These are phyloP conservation scores for Heliconius hermathena DNA, from an alignment of 1,140 invertebrate species.

Conservation along the genomic window DNA sequence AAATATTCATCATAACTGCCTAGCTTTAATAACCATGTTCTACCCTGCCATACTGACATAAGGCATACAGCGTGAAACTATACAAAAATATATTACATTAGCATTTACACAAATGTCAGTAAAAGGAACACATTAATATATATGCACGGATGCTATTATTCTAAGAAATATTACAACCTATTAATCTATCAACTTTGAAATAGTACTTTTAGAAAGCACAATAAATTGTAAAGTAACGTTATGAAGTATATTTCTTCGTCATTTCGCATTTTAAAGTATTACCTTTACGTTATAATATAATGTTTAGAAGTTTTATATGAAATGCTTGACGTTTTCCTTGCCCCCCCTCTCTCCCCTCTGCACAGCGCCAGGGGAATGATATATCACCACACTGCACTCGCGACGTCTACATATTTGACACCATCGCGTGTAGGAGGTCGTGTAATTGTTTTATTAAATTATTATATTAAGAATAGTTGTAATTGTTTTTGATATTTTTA, in stretches of 20 bases:
- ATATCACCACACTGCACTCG: background rate
- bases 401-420: background rate
- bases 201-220: background rate
- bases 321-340: background rate
- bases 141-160: background rate
- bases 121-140: background rate
- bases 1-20: too few relatives aligned
- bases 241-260: background rate
- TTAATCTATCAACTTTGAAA: constrained; percentile 14
- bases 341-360: background rate
- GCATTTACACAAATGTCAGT: background rate
- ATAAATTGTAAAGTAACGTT: background rate
- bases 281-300: background rate
- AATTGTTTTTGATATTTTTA: background rate
- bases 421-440: background rate
- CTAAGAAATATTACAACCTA: constrained; percentile 1
- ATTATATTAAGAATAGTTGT: background rate
- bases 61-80: too few relatives aligned
- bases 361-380: background rate
- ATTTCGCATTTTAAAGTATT: background rate
- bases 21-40: too few relatives aligned
- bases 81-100: background rate
- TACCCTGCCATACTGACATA: too few relatives aligned
- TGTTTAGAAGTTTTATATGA: background rate
- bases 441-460: background rate